A percentile compares a stretch with the other conserved stretches of the same genome.
phyloP scores from a whole-genome alignment of 2,797 vertebrate species.

The Microctenopoma stevenorrisi region DNA sequence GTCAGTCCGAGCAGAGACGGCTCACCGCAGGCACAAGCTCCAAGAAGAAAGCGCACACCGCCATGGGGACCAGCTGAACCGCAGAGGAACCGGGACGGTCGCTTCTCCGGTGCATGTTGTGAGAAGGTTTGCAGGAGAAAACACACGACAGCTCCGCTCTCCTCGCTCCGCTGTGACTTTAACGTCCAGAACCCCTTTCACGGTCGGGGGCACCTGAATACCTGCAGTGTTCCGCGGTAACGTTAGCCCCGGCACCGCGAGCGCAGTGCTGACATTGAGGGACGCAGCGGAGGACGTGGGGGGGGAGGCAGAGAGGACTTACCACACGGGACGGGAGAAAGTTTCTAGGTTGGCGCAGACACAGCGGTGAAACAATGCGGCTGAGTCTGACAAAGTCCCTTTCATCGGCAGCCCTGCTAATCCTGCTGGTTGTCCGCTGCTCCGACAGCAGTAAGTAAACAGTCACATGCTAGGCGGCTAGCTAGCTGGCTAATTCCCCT shows the following conservation, averaged over 20 bases:
- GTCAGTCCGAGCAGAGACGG: slow-evolving; percentile 1
- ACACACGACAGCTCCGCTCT: slow-evolving; percentile 26
- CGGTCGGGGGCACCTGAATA: slow-evolving; percentile 61
- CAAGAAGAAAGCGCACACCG: slow-evolving; percentile 16
- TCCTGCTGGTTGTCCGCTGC: slow-evolving; percentile 75
- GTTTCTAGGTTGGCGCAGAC: slow-evolving; percentile 65
- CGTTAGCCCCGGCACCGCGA: slow-evolving; percentile 39
- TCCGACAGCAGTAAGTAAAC: slow-evolving; percentile 82
- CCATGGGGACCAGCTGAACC: slow-evolving; percentile 66
- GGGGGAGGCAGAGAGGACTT: not conserved
- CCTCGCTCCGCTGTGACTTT: slow-evolving; percentile 36
- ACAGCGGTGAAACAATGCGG: slow-evolving; percentile 77
- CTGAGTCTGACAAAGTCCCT: slow-evolving; percentile 69
- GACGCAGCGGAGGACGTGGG: not conserved
- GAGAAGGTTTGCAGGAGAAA: slow-evolving; percentile 31
- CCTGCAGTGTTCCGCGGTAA: slow-evolving; percentile 58
- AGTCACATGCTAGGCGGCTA: slow-evolving; percentile 67
- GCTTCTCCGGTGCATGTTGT: not conserved
- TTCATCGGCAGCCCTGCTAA: slow-evolving; percentile 69
- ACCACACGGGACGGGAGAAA: slow-evolving; percentile 58
- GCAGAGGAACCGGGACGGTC: slow-evolving; percentile 13
- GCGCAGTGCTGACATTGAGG: slow-evolving; percentile 41
- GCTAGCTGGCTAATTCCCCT: slow-evolving; percentile 56
- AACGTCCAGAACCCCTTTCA: slow-evolving; percentile 26
- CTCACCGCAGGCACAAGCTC: not conserved